A percentile compares a stretch with the other conserved stretches of the same genome.
phyloP scores from a whole-genome alignment of 2,797 vertebrate species.

The Lerista edwardsae region DNA sequence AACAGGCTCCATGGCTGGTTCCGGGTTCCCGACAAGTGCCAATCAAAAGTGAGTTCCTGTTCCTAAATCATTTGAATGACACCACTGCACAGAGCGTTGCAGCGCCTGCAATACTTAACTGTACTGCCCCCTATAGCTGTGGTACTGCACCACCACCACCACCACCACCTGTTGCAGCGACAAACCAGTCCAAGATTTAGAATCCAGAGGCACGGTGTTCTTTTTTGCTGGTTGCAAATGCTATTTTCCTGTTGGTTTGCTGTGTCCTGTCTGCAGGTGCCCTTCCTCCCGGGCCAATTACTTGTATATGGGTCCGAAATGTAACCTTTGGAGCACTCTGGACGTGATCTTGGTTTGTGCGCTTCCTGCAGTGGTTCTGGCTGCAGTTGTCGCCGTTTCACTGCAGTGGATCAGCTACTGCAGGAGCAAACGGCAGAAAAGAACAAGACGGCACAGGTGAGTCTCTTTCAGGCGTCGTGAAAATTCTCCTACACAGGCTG shows the following conservation, averaged over 20 bases:
- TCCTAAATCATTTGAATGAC: too few relatives aligned
- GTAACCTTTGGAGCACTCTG: conserved; percentile 72
- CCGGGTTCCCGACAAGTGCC: too few relatives aligned
- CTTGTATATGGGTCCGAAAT: conserved; percentile 73
- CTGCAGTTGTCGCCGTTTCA: conserved; percentile 41
- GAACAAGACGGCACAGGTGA: conserved; percentile 30
- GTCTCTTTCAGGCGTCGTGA: conserved; percentile 30
- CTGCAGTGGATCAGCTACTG: conserved; percentile 43
- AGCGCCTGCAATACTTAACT: too few relatives aligned
- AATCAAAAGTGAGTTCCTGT: too few relatives aligned
- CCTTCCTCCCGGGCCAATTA: conserved; percentile 66
- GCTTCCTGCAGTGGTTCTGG: conserved; percentile 62
- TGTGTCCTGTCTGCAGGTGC: conserved; percentile 56
- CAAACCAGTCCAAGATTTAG: too few relatives aligned
- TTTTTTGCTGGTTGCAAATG: too few relatives aligned
- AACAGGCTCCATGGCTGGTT: too few relatives aligned
- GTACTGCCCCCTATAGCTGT: too few relatives aligned
- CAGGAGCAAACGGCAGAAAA: conserved; percentile 44
- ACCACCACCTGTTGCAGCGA: too few relatives aligned
- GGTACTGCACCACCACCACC: too few relatives aligned
- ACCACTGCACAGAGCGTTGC: too few relatives aligned
- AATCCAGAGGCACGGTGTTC: not conserved
- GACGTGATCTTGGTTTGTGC: conserved; percentile 66
- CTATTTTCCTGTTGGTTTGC: conserved; percentile 19
- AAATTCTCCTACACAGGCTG: conserved; percentile 11